Base-by-base conservation (phyloP, 2,888 invertebrate species). In the Pristionchus arcanus region DNA sequence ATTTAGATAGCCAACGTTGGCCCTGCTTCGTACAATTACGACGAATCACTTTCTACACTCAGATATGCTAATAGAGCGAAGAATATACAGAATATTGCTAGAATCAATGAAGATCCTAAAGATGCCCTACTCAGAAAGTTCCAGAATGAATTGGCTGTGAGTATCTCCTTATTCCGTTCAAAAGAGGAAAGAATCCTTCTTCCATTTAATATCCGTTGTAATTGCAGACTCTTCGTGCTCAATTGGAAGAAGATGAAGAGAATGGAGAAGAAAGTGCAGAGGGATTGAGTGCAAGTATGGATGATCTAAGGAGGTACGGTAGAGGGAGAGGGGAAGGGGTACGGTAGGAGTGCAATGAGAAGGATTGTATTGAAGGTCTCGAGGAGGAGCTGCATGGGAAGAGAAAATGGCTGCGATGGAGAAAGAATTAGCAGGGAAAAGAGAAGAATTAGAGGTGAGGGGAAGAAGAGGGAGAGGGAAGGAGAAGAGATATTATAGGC, bases 91-190 rank as follows among this genome's bases (percentile, higher is more conserved):
- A 99, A 99, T 96, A 97, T 97, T 93, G 98, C 98, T 2, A 97
- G 97, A 94, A 97, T 99, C 91, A 99, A 99, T 96, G 98, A 98
- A 95, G 99, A 99, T 95, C 98, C 98, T 0, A 98, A 99, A 93
- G 98, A 98, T 96, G 98, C 99, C 0, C 96, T 99, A 84, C 97
- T 99, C 34, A 97, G 98, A 87, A 97, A 98, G 96, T 99, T 98
- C 96, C 98, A 99, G 96, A 97, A 97, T 94, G 98, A 99, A 96
- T 98, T 99, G 92, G 98, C 74, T 92, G 92, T 93, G 66, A 42
- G 89, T 77, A 25, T 16, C 19, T 25, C 19, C 11, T 5, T 28
- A 16, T 42, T 7, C 53, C 34, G 28, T 53, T 28, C 25, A 49
- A 81, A 11, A 63, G 25, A 11, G 77, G 42, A 77, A 21, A 5